Base-by-base conservation (phyloP, 2,888 invertebrate species). In the Petrolisthes cinctipes region DNA sequence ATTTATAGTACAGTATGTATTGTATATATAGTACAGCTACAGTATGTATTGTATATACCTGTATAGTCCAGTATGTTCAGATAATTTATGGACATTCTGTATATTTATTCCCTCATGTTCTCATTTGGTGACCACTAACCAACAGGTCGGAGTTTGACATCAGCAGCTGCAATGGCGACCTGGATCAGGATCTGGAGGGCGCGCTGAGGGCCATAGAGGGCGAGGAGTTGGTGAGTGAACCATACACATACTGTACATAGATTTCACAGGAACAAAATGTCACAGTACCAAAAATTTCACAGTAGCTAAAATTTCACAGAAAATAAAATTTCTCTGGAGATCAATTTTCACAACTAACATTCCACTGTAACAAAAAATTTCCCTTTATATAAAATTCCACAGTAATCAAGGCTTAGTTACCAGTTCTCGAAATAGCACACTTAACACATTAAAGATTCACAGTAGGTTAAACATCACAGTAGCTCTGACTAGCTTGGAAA, bases 181-280 rank as follows among this genome's bases (percentile, higher is more conserved):
- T 93, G 82, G 94, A 94, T 91, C 94, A 94, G 91, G 94, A 94
- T 91, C 91, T 94, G 89, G 94, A 94, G 91, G 94, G 94, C 20
- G 94, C 94, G 20, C 92, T 94, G 86, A 93, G 93, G 91, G 94
- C 94, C 78, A 92, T 94, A 82, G 94, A 94, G 91, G 93, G 93
- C 61, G 93, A 94, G 89, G 93, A 93, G 73, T 92, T 93, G 86
- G 92, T 92, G 91, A 88, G 88, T 75, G 57, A 20, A 0, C 7
- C 20, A 37, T 17, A 37, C n/a, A 37, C 37, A 53, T 78, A 37
- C 51, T 51, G 7, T 37, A n/a, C 51, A 78, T 37, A 37, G 37
- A 37, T 37, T 37, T 37, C 37, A 37, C 37, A 37, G 0, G 37
- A 37, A 4, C 4, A 68, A 68, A 68, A 68, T 4, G 68, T 20